Conservation (phyloP, 2,797 vertebrate genomes). For the Tolypeutes matacus region DNA sequence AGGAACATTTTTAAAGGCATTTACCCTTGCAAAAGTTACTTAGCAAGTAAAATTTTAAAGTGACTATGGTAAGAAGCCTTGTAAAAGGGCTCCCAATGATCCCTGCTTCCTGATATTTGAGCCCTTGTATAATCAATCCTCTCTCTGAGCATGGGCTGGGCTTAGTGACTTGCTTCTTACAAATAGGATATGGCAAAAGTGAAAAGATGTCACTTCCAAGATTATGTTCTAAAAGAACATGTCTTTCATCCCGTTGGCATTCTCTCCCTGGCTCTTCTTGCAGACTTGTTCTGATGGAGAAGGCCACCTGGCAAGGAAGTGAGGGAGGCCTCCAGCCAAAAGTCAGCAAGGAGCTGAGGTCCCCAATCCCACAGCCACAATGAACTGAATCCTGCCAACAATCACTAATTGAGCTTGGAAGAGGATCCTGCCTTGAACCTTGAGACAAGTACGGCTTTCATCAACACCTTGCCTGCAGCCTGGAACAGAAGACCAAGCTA, state of each 20-base stretch:
- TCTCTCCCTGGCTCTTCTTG: not conserved
- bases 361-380: not conserved
- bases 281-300: not conserved
- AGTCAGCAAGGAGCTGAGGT: too few relatives aligned
- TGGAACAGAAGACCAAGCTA: not conserved
- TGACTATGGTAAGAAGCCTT: not conserved
- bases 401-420: not conserved
- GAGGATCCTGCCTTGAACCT: not conserved
- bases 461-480: not conserved
- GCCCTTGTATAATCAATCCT: not conserved
- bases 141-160: not conserved
- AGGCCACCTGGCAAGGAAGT: not conserved
- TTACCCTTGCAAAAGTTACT: conserved; percentile 71
- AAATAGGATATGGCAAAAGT: not conserved
- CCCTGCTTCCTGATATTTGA: not conserved
- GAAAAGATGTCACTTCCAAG: not conserved
- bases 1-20: conserved; percentile 55
- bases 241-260: not conserved
- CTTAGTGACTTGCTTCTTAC: not conserved
- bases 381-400: not conserved
- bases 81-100: not conserved
- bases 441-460: not conserved
- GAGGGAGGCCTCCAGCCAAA: not conserved
- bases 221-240: not conserved
- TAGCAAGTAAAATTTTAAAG: conserved; percentile 67